A percentile compares a stretch with the other conserved stretches of the same genome.
These are phyloP conservation scores for Lordiphosa collinella DNA, from an alignment of 1,140 invertebrate species.

Conservation along the genomic window DNA sequence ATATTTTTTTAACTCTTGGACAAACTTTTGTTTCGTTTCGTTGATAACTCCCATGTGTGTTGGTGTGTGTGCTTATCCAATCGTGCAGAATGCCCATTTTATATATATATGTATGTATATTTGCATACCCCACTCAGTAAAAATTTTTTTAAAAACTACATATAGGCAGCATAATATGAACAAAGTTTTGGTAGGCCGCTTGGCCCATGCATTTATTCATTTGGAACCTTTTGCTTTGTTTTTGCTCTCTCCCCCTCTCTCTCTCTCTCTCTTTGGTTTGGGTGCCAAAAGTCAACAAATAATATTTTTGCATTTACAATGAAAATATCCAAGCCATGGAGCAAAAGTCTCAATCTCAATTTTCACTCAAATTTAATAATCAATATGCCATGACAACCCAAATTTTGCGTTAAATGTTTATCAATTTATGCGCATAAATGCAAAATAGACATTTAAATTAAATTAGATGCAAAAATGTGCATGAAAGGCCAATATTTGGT, in stretches of 20 bases:
- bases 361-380: slow-evolving; percentile 5
- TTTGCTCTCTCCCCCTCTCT: not conserved
- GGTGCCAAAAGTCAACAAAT: slow-evolving; percentile 74
- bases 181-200: slow-evolving; percentile 39
- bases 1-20: slow-evolving; percentile 30
- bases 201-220: slow-evolving; percentile 28
- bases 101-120: slow-evolving; percentile 50
- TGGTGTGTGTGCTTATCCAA: slow-evolving; percentile 47
- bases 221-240: slow-evolving; percentile 19
- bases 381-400: slow-evolving; percentile 1
- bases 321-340: slow-evolving; percentile 46
- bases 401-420: slow-evolving; percentile 49
- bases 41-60: slow-evolving; percentile 30
- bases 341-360: slow-evolving; percentile 58
- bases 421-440: slow-evolving; percentile 71
- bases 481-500: slow-evolving; percentile 21
- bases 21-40: slow-evolving; percentile 62
- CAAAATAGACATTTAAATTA: slow-evolving; percentile 77
- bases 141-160: slow-evolving; percentile 22
- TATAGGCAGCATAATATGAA: slow-evolving; percentile 32
- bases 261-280: slow-evolving; percentile 1
- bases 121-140: slow-evolving; percentile 11
- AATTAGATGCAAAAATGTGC: slow-evolving; percentile 51
- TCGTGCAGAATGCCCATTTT: slow-evolving; percentile 71
- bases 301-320: slow-evolving; percentile 73